Evolutionary conservation across 2,113 vertebrate genomes (phyloP), one percentile per base, ranked within the genome.

Genomic region (Microcebus griseorufus): DNA sequence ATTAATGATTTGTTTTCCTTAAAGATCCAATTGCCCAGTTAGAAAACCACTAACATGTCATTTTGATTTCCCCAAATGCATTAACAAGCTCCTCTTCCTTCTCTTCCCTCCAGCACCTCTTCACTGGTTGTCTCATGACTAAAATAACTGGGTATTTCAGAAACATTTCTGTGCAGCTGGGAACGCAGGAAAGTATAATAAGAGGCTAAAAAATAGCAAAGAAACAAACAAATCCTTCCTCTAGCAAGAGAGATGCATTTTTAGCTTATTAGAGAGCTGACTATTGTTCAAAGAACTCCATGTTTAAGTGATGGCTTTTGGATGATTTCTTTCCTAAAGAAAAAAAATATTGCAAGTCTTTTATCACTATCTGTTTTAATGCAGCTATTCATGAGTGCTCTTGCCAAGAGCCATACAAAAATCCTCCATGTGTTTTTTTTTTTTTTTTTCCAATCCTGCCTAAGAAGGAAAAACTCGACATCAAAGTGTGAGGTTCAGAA

Each of bases 371-470:
- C 98, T 98, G 96, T 97, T 98, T 98, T 97, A 98, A 98, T 98
- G 97, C 93, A 98, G 97, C 98, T 98, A 99, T 98, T 98, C 97
- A 98, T 98, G 98, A 98, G 97, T 84, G 94, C 96, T 97, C 97
- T 98, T 98, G 98, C 98, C 98, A 98, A 98, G 96, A 98, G 98
- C 97, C 96, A 98, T 86, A 98, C 96, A 98, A 98, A 98, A 98
- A 98, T 98, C 97, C 96, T 98, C 96, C 94, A 93, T 90, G 93
- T 97, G 84, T 10, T 3, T 62, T 62, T 62, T 97, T 83, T 97
- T 62, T 48, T 67, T 60, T 45, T 60, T 42, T 2, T 0, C 9
- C 96, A 97, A 94, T 96, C 78, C 92, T 97, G 91, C 97, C 96
- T 98, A 98, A 97, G 97, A 98, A 97, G 93, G 16, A 20, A 94